A percentile compares a stretch with the other conserved stretches of the same genome.
Evolutionary conservation across 2,888 invertebrate species (phyloP).

Genomic region (Hymenopus coronatus): DNA sequence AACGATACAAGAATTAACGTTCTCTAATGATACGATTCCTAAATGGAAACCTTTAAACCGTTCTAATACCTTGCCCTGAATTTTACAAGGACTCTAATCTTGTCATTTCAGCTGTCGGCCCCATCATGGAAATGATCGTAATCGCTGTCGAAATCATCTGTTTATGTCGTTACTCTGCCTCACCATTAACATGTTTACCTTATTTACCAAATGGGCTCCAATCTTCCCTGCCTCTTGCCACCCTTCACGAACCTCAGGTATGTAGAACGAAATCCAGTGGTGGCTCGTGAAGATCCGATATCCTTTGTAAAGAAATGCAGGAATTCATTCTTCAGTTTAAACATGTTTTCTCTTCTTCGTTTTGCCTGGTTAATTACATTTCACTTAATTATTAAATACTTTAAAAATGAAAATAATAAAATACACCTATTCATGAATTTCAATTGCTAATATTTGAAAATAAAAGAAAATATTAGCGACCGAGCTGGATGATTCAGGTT

Average conservation of each 20-base stretch:
- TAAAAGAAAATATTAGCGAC: no score
- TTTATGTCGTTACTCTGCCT: background rate
- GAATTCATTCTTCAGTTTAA: no score
- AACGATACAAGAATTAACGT: background rate
- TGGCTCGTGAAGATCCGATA: background rate
- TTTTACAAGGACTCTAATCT: background rate
- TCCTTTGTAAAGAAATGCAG: no score
- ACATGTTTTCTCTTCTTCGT: no score
- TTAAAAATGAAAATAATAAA: no score
- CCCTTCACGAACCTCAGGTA: background rate
- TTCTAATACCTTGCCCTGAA: background rate
- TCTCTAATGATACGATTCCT: background rate
- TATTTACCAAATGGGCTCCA: background rate
- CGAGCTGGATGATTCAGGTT: no score
- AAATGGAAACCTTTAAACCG: background rate
- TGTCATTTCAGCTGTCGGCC: background rate
- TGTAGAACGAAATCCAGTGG: background rate
- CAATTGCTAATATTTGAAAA: no score
- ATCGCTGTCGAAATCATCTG: background rate
- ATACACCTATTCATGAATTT: no score
- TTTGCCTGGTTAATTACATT: no score
- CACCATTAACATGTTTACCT: background rate
- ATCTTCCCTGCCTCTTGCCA: background rate
- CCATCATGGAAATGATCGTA: background rate
- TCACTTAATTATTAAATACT: no score